Conservation (phyloP, 1,140 invertebrate species). For the Drosophila bipectinata region DNA sequence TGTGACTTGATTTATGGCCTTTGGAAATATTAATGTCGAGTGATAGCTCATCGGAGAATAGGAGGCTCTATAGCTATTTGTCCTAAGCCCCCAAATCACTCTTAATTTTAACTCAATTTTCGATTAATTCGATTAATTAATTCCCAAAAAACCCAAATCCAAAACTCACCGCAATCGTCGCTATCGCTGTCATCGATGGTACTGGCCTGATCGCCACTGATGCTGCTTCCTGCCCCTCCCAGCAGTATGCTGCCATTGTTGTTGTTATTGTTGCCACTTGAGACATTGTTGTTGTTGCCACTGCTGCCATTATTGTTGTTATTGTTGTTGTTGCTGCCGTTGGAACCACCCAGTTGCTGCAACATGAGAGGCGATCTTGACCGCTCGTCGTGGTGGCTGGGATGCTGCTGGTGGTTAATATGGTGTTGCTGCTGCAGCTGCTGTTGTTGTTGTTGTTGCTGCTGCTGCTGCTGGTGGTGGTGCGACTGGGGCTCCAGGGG, state of each 20-base stretch:
- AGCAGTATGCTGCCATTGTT: conserved; percentile 53
- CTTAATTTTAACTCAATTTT: background rate
- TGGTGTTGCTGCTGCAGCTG: conserved; percentile 40
- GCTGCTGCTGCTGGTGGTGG: conserved; percentile 25
- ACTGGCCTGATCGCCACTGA: conserved; percentile 76
- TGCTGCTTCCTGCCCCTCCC: conserved; percentile 71
- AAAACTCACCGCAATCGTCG: conserved; percentile 75
- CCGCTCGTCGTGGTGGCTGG: conserved; percentile 64
- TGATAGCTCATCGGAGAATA: no score
- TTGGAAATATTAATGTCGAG: no score
- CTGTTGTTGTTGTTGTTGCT: background rate
- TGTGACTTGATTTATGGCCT: background rate
- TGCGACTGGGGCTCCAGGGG: conserved; percentile 13
- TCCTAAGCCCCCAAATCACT: no score
- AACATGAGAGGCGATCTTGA: conserved; percentile 77
- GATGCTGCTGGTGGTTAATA: conserved; percentile 44
- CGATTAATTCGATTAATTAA: background rate
- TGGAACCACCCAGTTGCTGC: conserved; percentile 41
- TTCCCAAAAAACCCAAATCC: no score
- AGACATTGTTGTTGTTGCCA: conserved; percentile 23
- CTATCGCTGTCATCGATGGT: conserved; percentile 82
- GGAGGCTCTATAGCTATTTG: no score
- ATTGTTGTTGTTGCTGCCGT: conserved; percentile 39
- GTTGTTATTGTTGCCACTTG: conserved; percentile 37
- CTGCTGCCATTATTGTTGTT: conserved; percentile 15